A percentile compares a stretch with the other conserved stretches of the same genome.
Conservation (phyloP, 2,888 invertebrate species). For the Oscheius sp. region DNA sequence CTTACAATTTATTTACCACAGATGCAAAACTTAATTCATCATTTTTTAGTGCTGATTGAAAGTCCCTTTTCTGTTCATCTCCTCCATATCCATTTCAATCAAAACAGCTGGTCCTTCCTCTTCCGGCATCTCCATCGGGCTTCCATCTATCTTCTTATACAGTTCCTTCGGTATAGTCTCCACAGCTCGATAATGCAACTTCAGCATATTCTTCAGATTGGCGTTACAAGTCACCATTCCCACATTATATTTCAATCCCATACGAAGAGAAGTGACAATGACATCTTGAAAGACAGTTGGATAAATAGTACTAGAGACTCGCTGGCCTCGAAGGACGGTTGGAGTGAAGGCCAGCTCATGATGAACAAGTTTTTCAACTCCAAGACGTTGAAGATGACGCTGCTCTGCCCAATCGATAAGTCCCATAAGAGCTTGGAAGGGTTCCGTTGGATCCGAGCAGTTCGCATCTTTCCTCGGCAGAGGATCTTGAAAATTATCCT, state of each 20-base stretch:
- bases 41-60: no score
- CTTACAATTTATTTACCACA: no score
- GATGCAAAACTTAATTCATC: no score
- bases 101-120: not conserved
- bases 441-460: not conserved
- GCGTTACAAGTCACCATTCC: conserved; percentile 9
- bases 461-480: not conserved
- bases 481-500: conserved; percentile 5
- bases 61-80: not conserved
- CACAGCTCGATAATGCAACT: not conserved
- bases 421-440: not conserved
- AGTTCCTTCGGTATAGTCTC: not conserved
- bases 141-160: conserved; percentile 5
- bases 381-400: not conserved
- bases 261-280: not conserved
- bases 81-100: conserved; percentile 4
- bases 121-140: not conserved
- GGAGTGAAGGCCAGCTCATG: conserved; percentile 9
- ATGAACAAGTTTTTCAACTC: conserved; percentile 9
- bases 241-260: conserved; percentile 5
- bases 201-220: conserved; percentile 6
- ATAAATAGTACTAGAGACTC: conserved; percentile 3
- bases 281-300: not conserved
- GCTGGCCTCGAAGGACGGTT: not conserved
- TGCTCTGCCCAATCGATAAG: not conserved